Evolutionary conservation across 2,888 invertebrate genomes (phyloP).

Genomic region (Drosophila anomalata): DNA sequence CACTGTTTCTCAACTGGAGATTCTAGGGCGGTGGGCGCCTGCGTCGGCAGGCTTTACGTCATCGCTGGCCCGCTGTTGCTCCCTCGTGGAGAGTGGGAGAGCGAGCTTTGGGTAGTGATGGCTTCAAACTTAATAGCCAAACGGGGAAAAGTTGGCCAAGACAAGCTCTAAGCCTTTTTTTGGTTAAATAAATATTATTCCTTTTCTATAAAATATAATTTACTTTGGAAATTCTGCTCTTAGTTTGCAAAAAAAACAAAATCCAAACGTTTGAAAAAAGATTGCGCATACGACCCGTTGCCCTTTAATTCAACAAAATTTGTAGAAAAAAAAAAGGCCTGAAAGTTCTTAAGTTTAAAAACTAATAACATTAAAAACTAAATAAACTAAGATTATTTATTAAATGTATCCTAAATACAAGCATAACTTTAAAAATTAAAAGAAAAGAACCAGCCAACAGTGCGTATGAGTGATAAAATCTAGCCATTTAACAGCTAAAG

Average conservation of each 20-base stretch:
- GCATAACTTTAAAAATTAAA: neutral
- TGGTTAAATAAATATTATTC: no score
- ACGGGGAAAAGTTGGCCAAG: neutral
- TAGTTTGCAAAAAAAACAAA: no score
- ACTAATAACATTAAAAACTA: neutral
- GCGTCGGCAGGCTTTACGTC: conserved; percentile 69
- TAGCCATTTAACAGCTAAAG: conserved; percentile 10
- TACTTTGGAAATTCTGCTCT: no score
- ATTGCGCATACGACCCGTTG: neutral
- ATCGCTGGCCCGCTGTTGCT: conserved; percentile 59
- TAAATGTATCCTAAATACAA: neutral
- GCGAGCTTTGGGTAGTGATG: conserved; percentile 26
- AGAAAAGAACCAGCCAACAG: neutral
- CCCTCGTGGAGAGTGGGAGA: conserved; percentile 25
- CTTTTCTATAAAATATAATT: neutral
- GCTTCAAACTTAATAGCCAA: neutral
- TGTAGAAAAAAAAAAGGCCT: no score
- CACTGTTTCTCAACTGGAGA: conserved; percentile 11
- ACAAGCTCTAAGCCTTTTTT: neutral
- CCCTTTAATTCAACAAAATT: neutral
- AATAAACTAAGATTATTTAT: neutral
- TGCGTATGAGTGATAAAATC: neutral
- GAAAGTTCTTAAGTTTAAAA: no score
- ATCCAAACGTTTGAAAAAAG: neutral
- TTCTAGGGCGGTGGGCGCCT: conserved; percentile 43